Conservation (phyloP, 1,140 invertebrate species). For the Cyclargus thomasi region DNA sequence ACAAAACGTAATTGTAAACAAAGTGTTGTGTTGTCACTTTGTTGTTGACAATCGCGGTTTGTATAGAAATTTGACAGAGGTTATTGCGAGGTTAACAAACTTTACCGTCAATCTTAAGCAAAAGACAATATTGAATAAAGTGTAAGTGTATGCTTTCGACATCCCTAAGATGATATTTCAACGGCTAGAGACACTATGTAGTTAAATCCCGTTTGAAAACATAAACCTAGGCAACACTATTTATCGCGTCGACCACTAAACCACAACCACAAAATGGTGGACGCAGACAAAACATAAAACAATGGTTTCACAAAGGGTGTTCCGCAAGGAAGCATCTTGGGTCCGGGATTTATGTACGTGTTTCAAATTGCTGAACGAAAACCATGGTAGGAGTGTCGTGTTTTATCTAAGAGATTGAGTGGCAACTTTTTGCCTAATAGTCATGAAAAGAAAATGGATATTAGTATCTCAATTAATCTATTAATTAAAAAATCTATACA, state of each 20-base stretch:
- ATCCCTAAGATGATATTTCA: background rate
- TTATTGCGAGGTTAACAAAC: too few species aligned
- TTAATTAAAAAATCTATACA: too few species aligned
- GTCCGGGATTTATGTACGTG: background rate
- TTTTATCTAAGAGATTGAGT: background rate
- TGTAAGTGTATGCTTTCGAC: background rate
- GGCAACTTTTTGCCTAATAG: background rate
- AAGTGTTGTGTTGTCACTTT: too few species aligned
- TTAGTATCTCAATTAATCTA: too few species aligned
- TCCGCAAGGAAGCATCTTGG: background rate
- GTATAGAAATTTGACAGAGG: too few species aligned
- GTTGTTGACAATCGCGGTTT: too few species aligned
- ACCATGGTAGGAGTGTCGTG: background rate
- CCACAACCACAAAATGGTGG: conserved; percentile 7
- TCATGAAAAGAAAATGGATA: too few species aligned
- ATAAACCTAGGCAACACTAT: conserved; percentile 1
- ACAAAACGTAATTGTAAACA: too few species aligned
- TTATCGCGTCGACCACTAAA: conserved; percentile 11
- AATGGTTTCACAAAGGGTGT: conserved; percentile 4
- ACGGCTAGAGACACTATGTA: background rate
- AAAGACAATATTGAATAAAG: too few species aligned
- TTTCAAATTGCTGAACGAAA: background rate
- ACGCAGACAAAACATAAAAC: background rate
- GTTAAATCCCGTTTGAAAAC: background rate
- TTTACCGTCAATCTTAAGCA: too few species aligned